Percentiles rank a stretch among this genome's conserved stretches.
These are phyloP conservation scores for Macrotus californicus DNA, from an alignment of 2,113 vertebrate genomes.

Conservation along the genomic window DNA sequence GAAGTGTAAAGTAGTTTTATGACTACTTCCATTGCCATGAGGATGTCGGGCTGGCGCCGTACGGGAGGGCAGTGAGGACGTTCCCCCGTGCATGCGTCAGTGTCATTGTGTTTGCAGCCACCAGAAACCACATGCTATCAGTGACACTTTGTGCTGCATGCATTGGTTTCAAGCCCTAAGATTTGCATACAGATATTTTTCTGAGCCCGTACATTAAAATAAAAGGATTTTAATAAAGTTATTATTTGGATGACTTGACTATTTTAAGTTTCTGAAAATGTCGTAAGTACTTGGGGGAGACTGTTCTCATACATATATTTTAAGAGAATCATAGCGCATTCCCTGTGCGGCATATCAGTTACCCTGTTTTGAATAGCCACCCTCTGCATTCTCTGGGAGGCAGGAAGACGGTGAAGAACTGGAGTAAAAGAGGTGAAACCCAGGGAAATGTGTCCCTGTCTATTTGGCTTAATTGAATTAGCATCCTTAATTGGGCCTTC, in stretches of 20 bases:
- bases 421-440: conserved; percentile 11
- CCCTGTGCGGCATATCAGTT: neutral
- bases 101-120: neutral
- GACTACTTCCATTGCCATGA: neutral
- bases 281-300: neutral
- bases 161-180: neutral
- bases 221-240: neutral
- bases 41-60: fast-evolving
- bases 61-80: fast-evolving
- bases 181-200: neutral
- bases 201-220: neutral
- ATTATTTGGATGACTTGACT: neutral
- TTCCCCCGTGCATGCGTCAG: neutral
- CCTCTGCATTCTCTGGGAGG: neutral
- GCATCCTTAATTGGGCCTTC: conserved; percentile 52
- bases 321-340: neutral
- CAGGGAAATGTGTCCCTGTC: neutral
- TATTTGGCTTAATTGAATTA: conserved; percentile 60
- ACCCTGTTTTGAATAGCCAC: neutral
- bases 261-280: neutral
- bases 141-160: no score
- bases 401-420: neutral
- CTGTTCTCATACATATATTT: neutral
- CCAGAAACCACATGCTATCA: neutral
- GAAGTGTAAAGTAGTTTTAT: no score